phyloP scores from a whole-genome alignment of 2,113 vertebrate species.

The Pseudolaguvia tuberculata region DNA sequence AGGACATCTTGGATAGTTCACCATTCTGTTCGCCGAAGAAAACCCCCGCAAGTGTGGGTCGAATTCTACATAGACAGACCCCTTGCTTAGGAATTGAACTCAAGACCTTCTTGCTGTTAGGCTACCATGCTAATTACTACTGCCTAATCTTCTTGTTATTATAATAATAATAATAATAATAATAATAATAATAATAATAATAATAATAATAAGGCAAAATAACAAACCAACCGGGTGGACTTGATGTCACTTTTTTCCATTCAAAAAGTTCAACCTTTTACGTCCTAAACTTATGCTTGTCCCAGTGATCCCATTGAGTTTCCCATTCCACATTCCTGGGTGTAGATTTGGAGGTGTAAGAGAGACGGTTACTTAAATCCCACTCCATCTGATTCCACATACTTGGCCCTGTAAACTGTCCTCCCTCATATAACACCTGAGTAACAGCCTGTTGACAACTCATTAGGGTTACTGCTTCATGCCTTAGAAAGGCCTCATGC shows the following conservation, averaged over 20 bases:
- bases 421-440: constrained; percentile 61
- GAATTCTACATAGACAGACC: too few relatives aligned
- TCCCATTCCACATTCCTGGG: constrained; percentile 9
- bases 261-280: not conserved
- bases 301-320: not conserved
- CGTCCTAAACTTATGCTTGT: not conserved
- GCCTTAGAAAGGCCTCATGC: constrained; percentile 61
- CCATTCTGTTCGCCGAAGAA: too few relatives aligned
- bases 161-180: too few relatives aligned
- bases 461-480: constrained; percentile 59
- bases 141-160: too few relatives aligned
- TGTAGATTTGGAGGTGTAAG: constrained; percentile 3
- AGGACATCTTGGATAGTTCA: too few relatives aligned
- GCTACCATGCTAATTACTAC: too few relatives aligned
- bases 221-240: not conserved
- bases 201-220: not conserved
- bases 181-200: too few relatives aligned
- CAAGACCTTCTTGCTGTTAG: too few relatives aligned
- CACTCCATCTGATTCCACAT: constrained; percentile 7
- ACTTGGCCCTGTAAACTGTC: constrained; percentile 9
- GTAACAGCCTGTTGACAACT: constrained; percentile 64
- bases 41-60: too few relatives aligned
- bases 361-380: not conserved
- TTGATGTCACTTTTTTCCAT: not conserved
- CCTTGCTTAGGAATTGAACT: too few relatives aligned